Conservation (phyloP, 2,113 vertebrate genomes). For the Ovis aries region ARS-UI_Ramb_v3.0 NC_056056.1:47933501-47934000, state of each 20-base stretch:
- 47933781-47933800: background rate
- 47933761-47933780: background rate
- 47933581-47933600: too few species aligned
- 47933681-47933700: rapidly evolving
- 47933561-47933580: too few species aligned
- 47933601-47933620: too few species aligned
- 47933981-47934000: background rate
- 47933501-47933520: background rate
- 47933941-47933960: background rate
- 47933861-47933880: background rate
- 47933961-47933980: background rate
- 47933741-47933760: background rate
- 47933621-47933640: too few species aligned
- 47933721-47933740: background rate
- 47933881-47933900: background rate
- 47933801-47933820: background rate
- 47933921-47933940: background rate
- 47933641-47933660: background rate
- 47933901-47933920: background rate
- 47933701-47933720: background rate
- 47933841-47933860: background rate
- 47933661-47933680: background rate
- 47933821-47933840: background rate
- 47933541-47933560: too few species aligned
- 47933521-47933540: too few species aligned